Evolutionary conservation across 2,113 vertebrate species (phyloP).

Genomic region (Gambusia affinis): DNA sequence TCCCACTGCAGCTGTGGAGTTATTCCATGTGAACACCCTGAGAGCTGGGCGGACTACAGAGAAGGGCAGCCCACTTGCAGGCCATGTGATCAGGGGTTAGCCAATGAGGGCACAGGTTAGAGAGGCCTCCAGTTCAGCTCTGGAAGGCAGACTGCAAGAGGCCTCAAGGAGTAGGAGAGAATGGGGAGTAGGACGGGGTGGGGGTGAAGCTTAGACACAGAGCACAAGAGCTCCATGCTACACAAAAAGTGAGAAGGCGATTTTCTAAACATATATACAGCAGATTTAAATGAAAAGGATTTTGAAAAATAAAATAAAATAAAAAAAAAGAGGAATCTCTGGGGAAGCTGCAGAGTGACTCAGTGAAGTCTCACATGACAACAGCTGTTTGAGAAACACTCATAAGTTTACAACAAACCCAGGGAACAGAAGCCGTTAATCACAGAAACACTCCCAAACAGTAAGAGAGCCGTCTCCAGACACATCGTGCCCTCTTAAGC

Average conservation of each 20-base stretch:
- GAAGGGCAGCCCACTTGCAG: conserved; percentile 74
- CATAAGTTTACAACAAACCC: conserved; percentile 63
- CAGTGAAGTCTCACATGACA: conserved; percentile 58
- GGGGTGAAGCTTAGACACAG: conserved; percentile 5
- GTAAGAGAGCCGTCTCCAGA: conserved; percentile 30
- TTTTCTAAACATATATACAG: conserved; percentile 23
- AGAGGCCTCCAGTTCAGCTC: conserved; percentile 60
- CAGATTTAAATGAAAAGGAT: not conserved
- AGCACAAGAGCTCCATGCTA: conserved; percentile 44
- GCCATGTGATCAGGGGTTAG: conserved; percentile 79
- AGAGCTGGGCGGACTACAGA: conserved; percentile 65
- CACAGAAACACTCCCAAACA: conserved; percentile 12
- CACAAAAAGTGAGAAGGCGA: conserved; percentile 14
- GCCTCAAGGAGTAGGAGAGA: conserved; percentile 57
- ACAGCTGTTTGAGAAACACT: conserved; percentile 65
- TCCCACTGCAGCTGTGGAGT: conserved; percentile 81
- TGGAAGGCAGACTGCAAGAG: conserved; percentile 61
- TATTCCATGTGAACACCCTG: conserved; percentile 82
- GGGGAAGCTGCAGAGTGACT: conserved; percentile 24
- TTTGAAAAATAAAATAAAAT: not conserved
- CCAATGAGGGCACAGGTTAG: conserved; percentile 67
- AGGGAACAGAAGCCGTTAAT: conserved; percentile 52
- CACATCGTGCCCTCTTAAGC: conserved; percentile 26
- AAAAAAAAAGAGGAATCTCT: not conserved
- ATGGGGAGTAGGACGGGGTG: not conserved